Percentiles rank a stretch among this genome's conserved stretches.
Conservation (phyloP, 2,888 invertebrate species). For the Dasysyrphus albostriatus region DNA sequence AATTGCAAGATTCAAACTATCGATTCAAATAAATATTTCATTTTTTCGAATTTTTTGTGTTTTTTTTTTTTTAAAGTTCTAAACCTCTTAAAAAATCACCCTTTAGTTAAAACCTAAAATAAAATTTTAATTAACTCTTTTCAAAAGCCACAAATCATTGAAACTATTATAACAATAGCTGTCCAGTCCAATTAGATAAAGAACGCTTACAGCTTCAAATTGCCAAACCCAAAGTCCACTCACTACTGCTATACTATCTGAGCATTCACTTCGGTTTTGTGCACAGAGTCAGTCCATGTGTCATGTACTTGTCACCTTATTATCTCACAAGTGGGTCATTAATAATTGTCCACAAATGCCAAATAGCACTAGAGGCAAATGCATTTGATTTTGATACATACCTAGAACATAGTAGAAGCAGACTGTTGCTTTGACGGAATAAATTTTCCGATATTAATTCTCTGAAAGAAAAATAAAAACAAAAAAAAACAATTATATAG, state of each 20-base stretch:
- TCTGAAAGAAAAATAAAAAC: background rate
- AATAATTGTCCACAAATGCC: constrained; percentile 58
- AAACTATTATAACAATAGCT: background rate
- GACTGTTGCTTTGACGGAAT: constrained; percentile 15
- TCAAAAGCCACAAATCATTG: no score
- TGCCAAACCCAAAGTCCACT: background rate
- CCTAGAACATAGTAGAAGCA: background rate
- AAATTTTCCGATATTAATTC: constrained; percentile 20
- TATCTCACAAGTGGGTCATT: constrained; percentile 52
- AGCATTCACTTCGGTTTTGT: background rate
- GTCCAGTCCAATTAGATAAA: background rate
- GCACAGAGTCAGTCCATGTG: constrained; percentile 29
- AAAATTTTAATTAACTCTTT: no score
- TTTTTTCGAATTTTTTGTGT: no score
- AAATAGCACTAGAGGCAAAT: constrained; percentile 10
- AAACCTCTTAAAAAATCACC: no score
- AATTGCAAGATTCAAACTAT: no score
- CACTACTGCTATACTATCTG: background rate
- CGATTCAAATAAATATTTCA: no score
- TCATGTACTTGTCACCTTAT: constrained; percentile 55
- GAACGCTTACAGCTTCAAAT: background rate
- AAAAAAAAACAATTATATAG: background rate
- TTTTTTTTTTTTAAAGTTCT: no score
- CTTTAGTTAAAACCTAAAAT: no score
- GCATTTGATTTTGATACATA: constrained; percentile 8